phyloP scores from a whole-genome alignment of 2,113 vertebrate species.

The Paramisgurnus dabryanus region DNA sequence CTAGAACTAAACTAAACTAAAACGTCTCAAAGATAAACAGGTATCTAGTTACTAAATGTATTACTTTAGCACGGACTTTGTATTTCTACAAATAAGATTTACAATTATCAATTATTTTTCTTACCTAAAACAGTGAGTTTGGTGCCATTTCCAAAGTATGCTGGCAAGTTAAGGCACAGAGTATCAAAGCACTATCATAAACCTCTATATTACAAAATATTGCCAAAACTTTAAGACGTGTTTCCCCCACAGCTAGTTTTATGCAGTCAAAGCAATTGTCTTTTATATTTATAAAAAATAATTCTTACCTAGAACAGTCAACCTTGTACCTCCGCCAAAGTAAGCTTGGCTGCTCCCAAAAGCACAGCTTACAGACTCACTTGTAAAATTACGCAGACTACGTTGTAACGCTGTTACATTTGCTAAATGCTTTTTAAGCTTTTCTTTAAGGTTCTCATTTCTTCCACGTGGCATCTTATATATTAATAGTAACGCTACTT shows the following conservation, averaged over 20 bases:
- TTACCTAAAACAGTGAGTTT: conserved; percentile 63
- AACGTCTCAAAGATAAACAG: no score
- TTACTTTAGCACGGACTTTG: no score
- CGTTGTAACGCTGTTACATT: background rate
- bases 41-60: no score
- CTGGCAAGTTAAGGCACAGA: conserved; percentile 52
- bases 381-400: conserved; percentile 4
- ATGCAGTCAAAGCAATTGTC: background rate
- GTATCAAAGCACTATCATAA: conserved; percentile 46
- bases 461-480: background rate
- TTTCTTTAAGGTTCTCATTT: background rate
- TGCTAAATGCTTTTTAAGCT: background rate
- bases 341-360: conserved; percentile 39
- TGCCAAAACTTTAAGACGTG: background rate
- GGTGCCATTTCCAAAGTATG: conserved; percentile 57
- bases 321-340: conserved; percentile 63
- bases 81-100: no score
- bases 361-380: conserved; percentile 12
- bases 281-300: background rate
- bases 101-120: conserved; percentile 22
- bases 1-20: background rate
- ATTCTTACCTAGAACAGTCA: conserved; percentile 61
- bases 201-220: background rate
- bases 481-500: background rate
- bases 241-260: background rate